Conservation (phyloP, 2,888 invertebrate genomes). For the Eupeodes luniger region DNA sequence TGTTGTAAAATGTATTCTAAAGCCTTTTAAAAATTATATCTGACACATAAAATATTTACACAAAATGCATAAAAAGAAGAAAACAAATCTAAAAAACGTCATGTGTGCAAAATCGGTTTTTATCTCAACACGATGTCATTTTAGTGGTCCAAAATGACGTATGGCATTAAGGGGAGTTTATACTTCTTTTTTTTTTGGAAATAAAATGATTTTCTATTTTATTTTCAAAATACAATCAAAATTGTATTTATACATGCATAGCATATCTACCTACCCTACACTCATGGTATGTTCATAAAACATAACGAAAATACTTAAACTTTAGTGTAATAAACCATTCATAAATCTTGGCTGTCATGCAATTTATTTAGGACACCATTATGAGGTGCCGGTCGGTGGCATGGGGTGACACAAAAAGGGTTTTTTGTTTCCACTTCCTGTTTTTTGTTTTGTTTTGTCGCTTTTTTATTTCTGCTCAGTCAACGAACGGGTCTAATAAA, state of each 20-base stretch:
- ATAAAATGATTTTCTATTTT: constrained; percentile 2
- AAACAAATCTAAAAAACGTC: not conserved
- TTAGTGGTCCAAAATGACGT: constrained; percentile 38
- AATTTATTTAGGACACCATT: constrained; percentile 69
- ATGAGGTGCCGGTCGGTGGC: constrained; percentile 47
- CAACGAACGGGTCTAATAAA: constrained; percentile 56
- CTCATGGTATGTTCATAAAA: not conserved
- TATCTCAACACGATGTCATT: constrained; percentile 55
- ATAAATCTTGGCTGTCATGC: constrained; percentile 69
- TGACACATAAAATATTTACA: constrained; percentile 53
- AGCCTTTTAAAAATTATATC: constrained; percentile 27
- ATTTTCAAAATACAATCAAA: constrained; percentile 28
- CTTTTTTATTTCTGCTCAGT: constrained; percentile 2
- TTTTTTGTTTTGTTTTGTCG: not conserved
- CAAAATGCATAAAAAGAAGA: constrained; percentile 62
- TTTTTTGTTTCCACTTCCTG: not conserved
- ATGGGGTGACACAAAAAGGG: constrained; percentile 43
- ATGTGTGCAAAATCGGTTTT: constrained; percentile 44
- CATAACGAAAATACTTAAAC: constrained; percentile 58
- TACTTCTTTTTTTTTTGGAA: not conserved
- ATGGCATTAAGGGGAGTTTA: not conserved
- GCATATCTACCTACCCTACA: too few relatives aligned
- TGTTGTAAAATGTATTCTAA: constrained; percentile 19
- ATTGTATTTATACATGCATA: not conserved
- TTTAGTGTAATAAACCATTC: constrained; percentile 64